These are phyloP conservation scores for Pseudopodoces humilis DNA, from an alignment of 2,113 vertebrate species.

Conservation along the genomic window DNA sequence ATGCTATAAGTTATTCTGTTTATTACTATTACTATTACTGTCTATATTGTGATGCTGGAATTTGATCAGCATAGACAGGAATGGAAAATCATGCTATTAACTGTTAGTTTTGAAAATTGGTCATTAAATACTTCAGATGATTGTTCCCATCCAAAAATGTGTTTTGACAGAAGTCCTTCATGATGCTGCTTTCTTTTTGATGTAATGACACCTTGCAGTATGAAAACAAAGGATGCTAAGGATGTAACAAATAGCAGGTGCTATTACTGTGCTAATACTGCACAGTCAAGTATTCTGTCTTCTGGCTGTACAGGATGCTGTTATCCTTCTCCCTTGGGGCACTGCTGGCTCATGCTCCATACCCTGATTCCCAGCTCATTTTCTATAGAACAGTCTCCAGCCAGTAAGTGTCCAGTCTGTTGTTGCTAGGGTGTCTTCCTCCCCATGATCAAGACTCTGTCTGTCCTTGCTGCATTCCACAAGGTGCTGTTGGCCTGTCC, in stretches of 20 bases:
- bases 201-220: neutral
- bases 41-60: neutral
- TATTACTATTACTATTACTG: neutral
- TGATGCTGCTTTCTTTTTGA: neutral
- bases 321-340: neutral
- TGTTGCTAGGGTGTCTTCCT: neutral
- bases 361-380: neutral
- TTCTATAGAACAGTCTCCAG: neutral
- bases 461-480: neutral
- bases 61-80: neutral
- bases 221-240: neutral
- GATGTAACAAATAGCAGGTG: neutral
- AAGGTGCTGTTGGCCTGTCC: neutral
- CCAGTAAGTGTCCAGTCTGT: neutral
- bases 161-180: neutral
- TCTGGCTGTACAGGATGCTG: neutral
- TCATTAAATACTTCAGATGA: neutral
- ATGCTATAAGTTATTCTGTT: neutral
- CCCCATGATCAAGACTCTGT: fast-evolving
- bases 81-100: neutral
- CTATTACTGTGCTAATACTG: neutral
- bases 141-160: neutral
- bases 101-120: neutral
- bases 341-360: neutral
- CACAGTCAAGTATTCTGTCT: neutral